A percentile compares a stretch with the other conserved stretches of the same genome.
Evolutionary conservation across 2,113 vertebrate genomes (phyloP).

Genomic region (Passer domesticus): DNA sequence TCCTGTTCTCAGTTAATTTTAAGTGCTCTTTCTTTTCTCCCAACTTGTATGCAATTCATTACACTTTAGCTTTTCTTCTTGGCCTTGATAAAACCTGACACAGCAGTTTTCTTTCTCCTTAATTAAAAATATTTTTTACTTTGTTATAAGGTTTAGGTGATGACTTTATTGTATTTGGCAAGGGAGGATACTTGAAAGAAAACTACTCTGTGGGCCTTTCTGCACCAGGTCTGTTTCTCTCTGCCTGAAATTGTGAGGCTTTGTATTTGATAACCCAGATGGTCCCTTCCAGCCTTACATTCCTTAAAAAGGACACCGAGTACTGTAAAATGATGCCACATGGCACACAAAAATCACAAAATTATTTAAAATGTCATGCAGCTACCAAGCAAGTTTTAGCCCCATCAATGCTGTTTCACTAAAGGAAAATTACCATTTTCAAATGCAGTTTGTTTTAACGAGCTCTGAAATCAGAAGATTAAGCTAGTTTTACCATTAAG

Average conservation of each 20-base stretch:
- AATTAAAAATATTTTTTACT: neutral
- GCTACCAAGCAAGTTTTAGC: neutral
- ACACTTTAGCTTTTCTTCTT: neutral
- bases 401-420: neutral
- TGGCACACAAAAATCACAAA: neutral
- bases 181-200: neutral
- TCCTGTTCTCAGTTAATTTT: neutral
- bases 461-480: neutral
- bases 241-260: neutral
- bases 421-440: neutral
- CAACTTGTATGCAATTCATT: neutral
- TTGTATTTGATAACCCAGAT: slow-evolving; percentile 46
- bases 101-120: neutral
- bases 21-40: neutral
- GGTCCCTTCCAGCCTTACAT: slow-evolving; percentile 10
- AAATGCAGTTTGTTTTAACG: neutral
- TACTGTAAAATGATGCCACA: slow-evolving; percentile 18
- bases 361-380: neutral
- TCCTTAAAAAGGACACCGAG: neutral
- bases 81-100: neutral
- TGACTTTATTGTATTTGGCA: neutral
- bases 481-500: neutral
- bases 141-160: neutral
- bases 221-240: neutral
- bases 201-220: neutral